Conservation (phyloP, 2,888 invertebrate genomes). For the Limnephilus auricula region DNA sequence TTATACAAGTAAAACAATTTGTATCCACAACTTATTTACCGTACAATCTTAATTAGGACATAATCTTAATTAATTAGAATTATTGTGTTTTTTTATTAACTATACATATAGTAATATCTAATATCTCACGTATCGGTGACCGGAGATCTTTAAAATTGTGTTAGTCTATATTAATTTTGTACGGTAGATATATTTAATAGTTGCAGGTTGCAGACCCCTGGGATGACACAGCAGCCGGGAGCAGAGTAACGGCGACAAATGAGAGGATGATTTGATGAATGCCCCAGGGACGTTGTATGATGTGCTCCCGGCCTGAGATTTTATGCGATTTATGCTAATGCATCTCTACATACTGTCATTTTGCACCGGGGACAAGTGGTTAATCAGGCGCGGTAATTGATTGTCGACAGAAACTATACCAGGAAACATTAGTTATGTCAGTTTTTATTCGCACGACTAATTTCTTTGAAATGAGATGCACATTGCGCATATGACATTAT, state of each 20-base stretch:
- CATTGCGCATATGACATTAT: too few relatives aligned
- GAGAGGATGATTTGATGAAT: constrained; percentile 6
- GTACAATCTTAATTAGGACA: too few relatives aligned
- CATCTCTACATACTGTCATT: background rate
- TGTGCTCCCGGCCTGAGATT: background rate
- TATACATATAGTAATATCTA: too few relatives aligned
- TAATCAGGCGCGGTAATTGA: background rate
- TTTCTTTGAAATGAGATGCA: background rate
- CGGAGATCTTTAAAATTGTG: too few relatives aligned
- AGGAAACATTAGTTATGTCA: background rate
- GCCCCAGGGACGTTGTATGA: constrained; percentile 16
- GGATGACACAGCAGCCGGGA: background rate
- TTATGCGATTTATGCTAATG: constrained; percentile 29
- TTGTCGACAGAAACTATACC: background rate
- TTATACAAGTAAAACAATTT: background rate
- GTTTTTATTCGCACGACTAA: background rate
- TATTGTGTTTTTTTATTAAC: too few relatives aligned
- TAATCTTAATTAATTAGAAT: too few relatives aligned
- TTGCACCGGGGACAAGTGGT: background rate
- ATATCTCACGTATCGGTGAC: too few relatives aligned
- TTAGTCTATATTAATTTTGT: too few relatives aligned
- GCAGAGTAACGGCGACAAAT: constrained; percentile 4
- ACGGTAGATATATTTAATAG: background rate
- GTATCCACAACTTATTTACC: too few relatives aligned
- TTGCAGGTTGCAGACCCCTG: constrained; percentile 2